These are phyloP conservation scores for Drosophila formosana DNA, from an alignment of 2,888 invertebrate genomes.

Conservation along the genomic window DNA sequence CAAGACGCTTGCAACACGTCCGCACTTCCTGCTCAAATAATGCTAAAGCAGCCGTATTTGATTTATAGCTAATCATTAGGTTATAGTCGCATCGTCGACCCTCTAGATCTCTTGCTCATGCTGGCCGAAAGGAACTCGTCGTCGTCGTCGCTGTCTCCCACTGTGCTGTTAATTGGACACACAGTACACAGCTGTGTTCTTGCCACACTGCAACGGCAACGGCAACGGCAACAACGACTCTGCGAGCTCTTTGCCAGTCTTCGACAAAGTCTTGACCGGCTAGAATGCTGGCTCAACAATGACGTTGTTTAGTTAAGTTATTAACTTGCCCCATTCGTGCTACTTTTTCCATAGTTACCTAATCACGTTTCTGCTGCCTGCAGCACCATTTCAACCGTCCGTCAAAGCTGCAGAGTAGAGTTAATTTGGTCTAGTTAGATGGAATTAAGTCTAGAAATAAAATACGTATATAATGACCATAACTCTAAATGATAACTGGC, in stretches of 20 bases:
- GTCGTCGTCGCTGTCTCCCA: slow-evolving; percentile 58
- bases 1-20: slow-evolving; percentile 72
- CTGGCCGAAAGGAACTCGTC: neutral
- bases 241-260: neutral
- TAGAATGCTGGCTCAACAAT: slow-evolving; percentile 48
- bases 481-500: neutral
- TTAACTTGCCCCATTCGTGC: slow-evolving; percentile 64
- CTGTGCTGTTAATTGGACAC: slow-evolving; percentile 80
- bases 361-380: slow-evolving; percentile 28
- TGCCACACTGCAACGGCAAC: slow-evolving; percentile 2
- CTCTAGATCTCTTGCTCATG: slow-evolving; percentile 23
- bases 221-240: neutral
- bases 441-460: neutral
- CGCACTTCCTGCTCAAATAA: slow-evolving; percentile 82
- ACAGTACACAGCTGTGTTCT: slow-evolving; percentile 70
- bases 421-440: slow-evolving; percentile 1
- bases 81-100: slow-evolving; percentile 69
- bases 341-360: slow-evolving; percentile 38
- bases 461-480: neutral
- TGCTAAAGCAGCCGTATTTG: slow-evolving; percentile 79
- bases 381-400: slow-evolving; percentile 58
- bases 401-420: slow-evolving; percentile 28
- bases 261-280: slow-evolving; percentile 2
- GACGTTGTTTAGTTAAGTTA: slow-evolving; percentile 80
- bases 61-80: slow-evolving; percentile 83